Base-by-base conservation (phyloP, 2,797 vertebrate species). In the Ctenopoma multispine region DNA sequence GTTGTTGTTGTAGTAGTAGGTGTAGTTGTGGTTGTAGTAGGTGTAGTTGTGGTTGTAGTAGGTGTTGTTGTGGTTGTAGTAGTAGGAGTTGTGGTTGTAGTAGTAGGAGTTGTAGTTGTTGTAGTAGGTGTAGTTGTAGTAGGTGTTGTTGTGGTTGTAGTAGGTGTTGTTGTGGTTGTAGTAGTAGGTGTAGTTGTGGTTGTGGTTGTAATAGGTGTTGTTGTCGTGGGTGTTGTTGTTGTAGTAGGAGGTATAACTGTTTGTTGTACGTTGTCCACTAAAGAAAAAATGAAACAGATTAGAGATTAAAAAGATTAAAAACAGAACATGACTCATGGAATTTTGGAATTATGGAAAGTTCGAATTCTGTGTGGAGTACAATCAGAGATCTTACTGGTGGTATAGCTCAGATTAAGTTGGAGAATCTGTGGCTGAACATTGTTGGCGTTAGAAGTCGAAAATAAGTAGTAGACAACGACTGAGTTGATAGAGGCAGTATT, bases 381-480 rank as follows among this genome's bases (percentile, higher is more conserved):
- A n/a, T n/a, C n/a, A 71, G 64, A 56, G 6, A 14, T 34, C 68
- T 74, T 77, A 93, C 91, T 0, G 0, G 17, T n/a, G 29, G 84
- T 84, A 20, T 48, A 90, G 1, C 0, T 1, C 31, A 2, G 0
- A 50, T 90, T 75, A 5, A 93, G 1, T 8, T 66, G 5, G 10
- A 93, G 87, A 9, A 3, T 36, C 20, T 38, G 0, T 4, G 36
- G 43, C 29, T 40, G 0, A n/a, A 14, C 20, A 0, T 3, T 36
- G 0, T 24, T 5, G 4, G 27, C 4, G 12, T 56, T 23, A 0
- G 0, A 0, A 0, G 2, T 0, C n/a, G n/a, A n/a, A 49, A 92
- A 87, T 2, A 69, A 1, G 2, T 0, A 0, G 15, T 20, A 17
- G 29, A 90, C 12, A 1, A 92, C 3, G 0, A 0, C 0, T 0